Evolutionary conservation across 2,888 invertebrate genomes (phyloP).

Genomic region (Dascillus cervinus): DNA sequence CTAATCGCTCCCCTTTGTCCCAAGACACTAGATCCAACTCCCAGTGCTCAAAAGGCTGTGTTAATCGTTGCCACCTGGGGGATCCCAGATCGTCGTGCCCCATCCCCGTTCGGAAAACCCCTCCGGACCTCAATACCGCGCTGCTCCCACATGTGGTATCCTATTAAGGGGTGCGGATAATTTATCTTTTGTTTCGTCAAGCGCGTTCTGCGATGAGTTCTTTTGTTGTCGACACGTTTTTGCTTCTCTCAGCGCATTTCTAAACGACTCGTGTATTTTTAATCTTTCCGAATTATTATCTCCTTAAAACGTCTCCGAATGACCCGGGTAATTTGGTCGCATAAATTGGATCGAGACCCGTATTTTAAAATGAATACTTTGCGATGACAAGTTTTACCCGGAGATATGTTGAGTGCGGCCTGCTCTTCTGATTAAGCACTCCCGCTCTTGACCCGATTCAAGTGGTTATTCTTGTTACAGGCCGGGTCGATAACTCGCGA

Average conservation of each 20-base stretch:
- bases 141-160: conserved; percentile 26
- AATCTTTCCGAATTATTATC: conserved; percentile 7
- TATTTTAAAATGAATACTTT: conserved; percentile 9
- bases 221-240: conserved; percentile 29
- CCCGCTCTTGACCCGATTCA: conserved; percentile 17
- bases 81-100: conserved; percentile 22
- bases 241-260: conserved; percentile 25
- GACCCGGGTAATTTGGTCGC: too few species aligned
- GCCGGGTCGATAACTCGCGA: conserved; percentile 14
- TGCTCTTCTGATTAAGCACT: conserved; percentile 14
- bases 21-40: conserved; percentile 18
- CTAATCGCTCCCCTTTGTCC: conserved; percentile 24
- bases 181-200: conserved; percentile 35
- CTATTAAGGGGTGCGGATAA: conserved; percentile 28
- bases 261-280: conserved; percentile 16
- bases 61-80: conserved; percentile 32
- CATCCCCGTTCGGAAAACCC: conserved; percentile 12
- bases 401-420: conserved; percentile 9
- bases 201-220: conserved; percentile 27
- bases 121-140: conserved; percentile 9
- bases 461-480: conserved; percentile 18
- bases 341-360: too few species aligned
- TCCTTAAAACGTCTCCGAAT: too few species aligned
- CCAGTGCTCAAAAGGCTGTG: conserved; percentile 24
- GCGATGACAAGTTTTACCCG: conserved; percentile 8